Evolutionary conservation across 2,797 vertebrate genomes (phyloP).

Genomic region (Tenualosa ilisha): DNA sequence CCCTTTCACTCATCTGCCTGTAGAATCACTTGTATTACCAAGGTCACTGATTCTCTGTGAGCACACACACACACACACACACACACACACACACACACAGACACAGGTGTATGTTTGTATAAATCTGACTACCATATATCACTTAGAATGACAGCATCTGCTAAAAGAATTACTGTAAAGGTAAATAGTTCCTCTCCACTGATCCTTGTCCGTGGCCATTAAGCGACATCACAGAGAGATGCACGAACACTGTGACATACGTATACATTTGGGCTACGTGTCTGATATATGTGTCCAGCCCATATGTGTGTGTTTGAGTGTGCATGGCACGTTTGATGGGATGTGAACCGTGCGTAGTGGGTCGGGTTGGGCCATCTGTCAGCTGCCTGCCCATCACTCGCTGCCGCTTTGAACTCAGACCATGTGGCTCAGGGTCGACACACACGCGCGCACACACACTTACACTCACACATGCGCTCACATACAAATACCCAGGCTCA

Average conservation of each 20-base stretch:
- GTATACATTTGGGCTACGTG: neutral
- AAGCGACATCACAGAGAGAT: neutral
- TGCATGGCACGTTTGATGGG: neutral
- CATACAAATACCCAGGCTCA: too few relatives aligned
- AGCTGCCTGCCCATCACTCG: neutral
- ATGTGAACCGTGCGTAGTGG: neutral
- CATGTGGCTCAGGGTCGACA: neutral
- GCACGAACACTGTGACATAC: neutral
- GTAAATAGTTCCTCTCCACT: neutral
- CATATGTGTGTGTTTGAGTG: neutral
- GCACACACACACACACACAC: constrained; percentile 24
- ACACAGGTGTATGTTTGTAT: neutral
- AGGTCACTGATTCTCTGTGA: neutral
- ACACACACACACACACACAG: constrained; percentile 13
- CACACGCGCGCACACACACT: too few relatives aligned
- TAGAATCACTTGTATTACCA: neutral
- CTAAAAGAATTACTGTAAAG: neutral
- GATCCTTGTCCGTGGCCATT: neutral
- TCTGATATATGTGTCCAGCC: neutral
- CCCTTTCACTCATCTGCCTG: too few relatives aligned
- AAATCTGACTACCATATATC: neutral
- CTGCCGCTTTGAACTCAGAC: neutral
- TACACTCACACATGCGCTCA: neutral
- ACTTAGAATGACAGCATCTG: neutral
- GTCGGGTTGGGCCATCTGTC: neutral